These are phyloP conservation scores for Falco berigora DNA, from an alignment of 2,797 vertebrate species.

Conservation along the genomic window DNA sequence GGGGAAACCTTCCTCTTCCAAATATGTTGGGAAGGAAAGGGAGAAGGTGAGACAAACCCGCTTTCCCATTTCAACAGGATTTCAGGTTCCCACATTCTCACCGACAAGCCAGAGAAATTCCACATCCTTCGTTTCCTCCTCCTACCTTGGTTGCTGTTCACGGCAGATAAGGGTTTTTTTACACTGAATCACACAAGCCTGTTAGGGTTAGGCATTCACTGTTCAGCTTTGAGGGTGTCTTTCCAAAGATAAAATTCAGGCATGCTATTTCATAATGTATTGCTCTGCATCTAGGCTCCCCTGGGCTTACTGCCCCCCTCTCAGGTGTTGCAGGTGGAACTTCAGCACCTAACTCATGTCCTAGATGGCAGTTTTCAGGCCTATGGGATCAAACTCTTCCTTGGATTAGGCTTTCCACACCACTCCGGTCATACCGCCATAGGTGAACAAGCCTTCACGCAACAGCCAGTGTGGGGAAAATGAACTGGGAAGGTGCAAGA, in stretches of 20 bases:
- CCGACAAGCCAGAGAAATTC: background rate
- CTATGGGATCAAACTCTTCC: background rate
- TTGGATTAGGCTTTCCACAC: background rate
- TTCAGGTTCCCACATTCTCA: background rate
- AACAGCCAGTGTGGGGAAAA: background rate
- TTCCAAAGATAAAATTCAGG: background rate
- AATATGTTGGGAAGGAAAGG: background rate
- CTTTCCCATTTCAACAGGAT: background rate
- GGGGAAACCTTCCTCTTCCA: background rate
- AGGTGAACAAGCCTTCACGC: background rate
- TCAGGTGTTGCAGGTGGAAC: background rate
- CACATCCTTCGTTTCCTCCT: background rate
- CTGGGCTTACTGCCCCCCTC: background rate
- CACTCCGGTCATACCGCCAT: background rate
- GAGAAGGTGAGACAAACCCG: background rate
- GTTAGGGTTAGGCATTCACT: background rate
- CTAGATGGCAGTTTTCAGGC: background rate
- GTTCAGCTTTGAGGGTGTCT: background rate
- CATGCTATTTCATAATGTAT: rapidly evolving
- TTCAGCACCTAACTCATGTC: background rate
- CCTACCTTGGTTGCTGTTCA: background rate
- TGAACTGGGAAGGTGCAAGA: background rate
- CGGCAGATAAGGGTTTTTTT: background rate
- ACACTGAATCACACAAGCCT: no score
- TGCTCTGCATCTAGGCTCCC: background rate